A percentile compares a stretch with the other conserved stretches of the same genome.
phyloP scores from a whole-genome alignment of 1,140 invertebrate species.

The Scaptomyza montana region DNA sequence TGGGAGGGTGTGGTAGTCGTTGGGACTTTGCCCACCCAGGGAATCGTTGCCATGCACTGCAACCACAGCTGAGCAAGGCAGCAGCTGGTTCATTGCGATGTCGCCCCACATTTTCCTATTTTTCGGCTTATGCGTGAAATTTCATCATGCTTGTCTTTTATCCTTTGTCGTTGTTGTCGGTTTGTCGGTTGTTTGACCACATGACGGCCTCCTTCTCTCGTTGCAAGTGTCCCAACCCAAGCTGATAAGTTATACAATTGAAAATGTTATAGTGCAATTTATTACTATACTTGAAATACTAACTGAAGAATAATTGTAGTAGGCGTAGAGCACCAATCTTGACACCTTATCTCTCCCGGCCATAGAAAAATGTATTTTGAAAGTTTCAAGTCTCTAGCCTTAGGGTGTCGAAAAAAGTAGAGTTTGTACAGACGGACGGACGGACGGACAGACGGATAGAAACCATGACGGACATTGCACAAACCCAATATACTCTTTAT shows the following conservation, averaged over 20 bases:
- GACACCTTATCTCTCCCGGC: no score
- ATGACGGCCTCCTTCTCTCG: constrained; percentile 57
- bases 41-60: constrained; percentile 59
- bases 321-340: no score
- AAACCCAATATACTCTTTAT: not conserved
- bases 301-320: constrained; percentile 34
- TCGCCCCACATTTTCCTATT: constrained; percentile 33
- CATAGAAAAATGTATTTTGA: no score
- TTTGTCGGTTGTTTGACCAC: constrained; percentile 71
- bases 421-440: no score
- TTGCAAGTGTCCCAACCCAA: constrained; percentile 20
- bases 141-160: constrained; percentile 54
- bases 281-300: constrained; percentile 50
- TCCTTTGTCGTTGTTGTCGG: constrained; percentile 34
- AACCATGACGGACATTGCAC: no score
- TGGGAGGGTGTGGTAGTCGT: constrained; percentile 1
- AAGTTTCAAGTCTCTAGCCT: no score
- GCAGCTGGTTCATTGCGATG: constrained; percentile 64
- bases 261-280: constrained; percentile 60
- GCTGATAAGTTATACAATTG: constrained; percentile 34
- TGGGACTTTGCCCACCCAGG: constrained; percentile 18
- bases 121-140: constrained; percentile 57
- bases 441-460: no score
- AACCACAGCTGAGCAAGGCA: constrained; percentile 70
- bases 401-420: no score